phyloP scores from a whole-genome alignment of 1,140 invertebrate species.

The Caenorhabditis latens region DNA sequence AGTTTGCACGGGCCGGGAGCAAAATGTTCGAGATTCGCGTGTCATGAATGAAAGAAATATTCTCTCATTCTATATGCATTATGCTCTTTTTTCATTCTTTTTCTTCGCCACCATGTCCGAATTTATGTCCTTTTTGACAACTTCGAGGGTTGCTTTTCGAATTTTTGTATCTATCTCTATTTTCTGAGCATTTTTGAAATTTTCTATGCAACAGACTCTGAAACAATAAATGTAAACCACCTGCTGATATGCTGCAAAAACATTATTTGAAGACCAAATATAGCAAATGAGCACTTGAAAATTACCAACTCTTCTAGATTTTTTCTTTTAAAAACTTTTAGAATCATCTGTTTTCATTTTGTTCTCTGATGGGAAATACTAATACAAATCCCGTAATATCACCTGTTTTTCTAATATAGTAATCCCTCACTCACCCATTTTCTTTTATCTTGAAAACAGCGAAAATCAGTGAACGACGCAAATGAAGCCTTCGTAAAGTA shows the following conservation, averaged over 20 bases:
- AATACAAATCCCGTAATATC: background rate
- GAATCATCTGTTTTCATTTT: background rate
- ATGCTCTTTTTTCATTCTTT: background rate
- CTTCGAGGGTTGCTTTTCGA: background rate
- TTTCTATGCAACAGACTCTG: too few relatives aligned
- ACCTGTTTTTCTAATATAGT: conserved; percentile 23
- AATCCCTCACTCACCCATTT: background rate
- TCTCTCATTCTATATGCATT: conserved; percentile 43
- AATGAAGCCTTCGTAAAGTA: background rate
- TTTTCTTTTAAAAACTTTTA: background rate
- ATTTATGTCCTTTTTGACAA: background rate
- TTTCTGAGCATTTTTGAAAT: too few relatives aligned
- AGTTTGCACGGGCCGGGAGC: background rate
- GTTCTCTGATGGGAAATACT: background rate
- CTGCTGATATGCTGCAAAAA: too few relatives aligned
- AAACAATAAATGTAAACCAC: too few relatives aligned
- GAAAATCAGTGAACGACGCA: background rate
- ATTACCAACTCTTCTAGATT: background rate
- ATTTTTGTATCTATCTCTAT: too few relatives aligned
- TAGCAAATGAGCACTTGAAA: too few relatives aligned
- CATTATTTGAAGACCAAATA: too few relatives aligned
- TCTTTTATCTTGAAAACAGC: conserved; percentile 14
- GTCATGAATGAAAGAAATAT: conserved; percentile 18
- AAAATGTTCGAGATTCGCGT: conserved; percentile 25
- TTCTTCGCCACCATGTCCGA: background rate